Conservation (phyloP, 2,888 invertebrate genomes). For the Eumacrocentrus americanus region DNA sequence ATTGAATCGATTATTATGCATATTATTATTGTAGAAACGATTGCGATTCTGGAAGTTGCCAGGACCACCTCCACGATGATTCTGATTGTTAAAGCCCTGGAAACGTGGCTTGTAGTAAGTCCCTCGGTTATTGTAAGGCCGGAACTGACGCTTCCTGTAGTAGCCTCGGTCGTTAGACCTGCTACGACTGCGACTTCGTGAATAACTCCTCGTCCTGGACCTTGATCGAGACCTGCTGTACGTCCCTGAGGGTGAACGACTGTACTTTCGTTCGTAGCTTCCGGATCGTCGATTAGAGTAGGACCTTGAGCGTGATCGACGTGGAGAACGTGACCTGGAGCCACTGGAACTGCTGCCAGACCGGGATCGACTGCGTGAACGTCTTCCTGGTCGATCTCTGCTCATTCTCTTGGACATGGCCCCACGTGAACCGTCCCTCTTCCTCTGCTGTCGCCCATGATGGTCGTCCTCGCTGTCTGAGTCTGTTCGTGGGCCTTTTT, state of each 20-base stretch:
- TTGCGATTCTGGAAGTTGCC: constrained; percentile 58
- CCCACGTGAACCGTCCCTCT: constrained; percentile 39
- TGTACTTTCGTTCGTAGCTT: constrained; percentile 58
- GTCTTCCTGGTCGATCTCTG: constrained; percentile 49
- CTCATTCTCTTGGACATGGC: constrained; percentile 46
- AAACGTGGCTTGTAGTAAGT: constrained; percentile 82
- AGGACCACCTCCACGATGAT: constrained; percentile 64
- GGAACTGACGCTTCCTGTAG: constrained; percentile 56
- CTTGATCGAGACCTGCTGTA: constrained; percentile 57
- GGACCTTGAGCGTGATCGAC: constrained; percentile 63
- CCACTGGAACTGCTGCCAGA: constrained; percentile 70
- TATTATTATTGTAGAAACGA: constrained; percentile 55
- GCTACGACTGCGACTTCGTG: constrained; percentile 62
- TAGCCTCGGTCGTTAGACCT: constrained; percentile 61
- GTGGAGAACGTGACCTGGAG: constrained; percentile 70
- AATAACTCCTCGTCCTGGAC: constrained; percentile 69
- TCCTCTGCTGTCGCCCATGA: constrained; percentile 29
- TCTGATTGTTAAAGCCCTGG: constrained; percentile 68
- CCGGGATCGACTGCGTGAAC: constrained; percentile 61
- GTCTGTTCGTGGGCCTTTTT: constrained; percentile 67
- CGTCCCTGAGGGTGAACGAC: constrained; percentile 55
- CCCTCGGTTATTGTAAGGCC: constrained; percentile 71
- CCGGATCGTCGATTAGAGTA: constrained; percentile 57
- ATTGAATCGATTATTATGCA: constrained; percentile 49
- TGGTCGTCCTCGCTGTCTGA: constrained; percentile 57